phyloP scores from a whole-genome alignment of 2,888 invertebrate genomes.

The Xanthia icteritia region DNA sequence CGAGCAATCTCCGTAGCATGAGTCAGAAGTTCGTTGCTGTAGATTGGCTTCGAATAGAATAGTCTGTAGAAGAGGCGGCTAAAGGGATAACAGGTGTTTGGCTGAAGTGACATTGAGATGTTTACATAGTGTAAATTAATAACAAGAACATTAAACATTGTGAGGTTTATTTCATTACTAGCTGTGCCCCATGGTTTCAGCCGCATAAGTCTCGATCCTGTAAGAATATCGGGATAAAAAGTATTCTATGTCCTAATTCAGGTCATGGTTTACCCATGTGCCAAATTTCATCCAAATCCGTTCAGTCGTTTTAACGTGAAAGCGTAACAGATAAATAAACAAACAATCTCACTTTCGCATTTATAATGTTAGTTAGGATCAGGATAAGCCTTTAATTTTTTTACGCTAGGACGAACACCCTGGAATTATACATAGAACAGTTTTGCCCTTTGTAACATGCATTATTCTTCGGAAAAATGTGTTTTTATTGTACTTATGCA shows the following conservation, averaged over 20 bases:
- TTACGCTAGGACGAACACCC: neutral
- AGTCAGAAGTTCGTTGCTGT: slow-evolving; percentile 28
- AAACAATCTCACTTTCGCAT: no score
- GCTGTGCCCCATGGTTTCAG: no score
- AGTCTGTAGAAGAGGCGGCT: neutral
- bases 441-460: neutral
- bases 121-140: neutral
- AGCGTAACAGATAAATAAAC: no score
- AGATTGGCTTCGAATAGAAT: slow-evolving; percentile 3
- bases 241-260: no score
- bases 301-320: no score
- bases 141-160: neutral
- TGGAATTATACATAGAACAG: neutral
- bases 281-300: no score
- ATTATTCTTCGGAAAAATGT: neutral
- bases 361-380: no score
- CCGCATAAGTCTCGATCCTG: no score
- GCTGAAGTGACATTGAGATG: neutral
- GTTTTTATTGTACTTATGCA: neutral
- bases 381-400: neutral
- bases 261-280: no score
- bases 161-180: neutral
- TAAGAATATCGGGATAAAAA: no score
- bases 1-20: slow-evolving; percentile 10
- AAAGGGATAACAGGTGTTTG: slow-evolving; percentile 9